phyloP scores from a whole-genome alignment of 2,113 vertebrate genomes.

The Microcebus griseorufus region DNA sequence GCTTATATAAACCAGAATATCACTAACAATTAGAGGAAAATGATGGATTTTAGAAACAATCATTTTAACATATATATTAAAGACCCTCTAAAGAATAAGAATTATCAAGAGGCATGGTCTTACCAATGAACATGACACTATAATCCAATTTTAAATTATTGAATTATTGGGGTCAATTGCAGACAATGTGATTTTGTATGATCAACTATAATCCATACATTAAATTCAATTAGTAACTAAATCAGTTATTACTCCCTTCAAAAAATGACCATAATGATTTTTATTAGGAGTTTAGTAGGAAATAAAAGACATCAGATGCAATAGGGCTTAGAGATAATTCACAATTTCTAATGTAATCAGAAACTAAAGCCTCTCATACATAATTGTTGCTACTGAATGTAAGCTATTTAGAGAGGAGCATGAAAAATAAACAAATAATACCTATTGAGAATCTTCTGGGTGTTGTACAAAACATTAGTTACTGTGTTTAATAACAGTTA shows the following conservation, averaged over 20 bases:
- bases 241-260: constrained; percentile 64
- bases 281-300: constrained; percentile 33
- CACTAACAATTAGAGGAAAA: not conserved
- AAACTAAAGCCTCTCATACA: not conserved
- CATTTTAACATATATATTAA: constrained; percentile 68
- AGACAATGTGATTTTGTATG: constrained; percentile 74
- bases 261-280: constrained; percentile 73
- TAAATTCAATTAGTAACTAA: constrained; percentile 77
- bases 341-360: no score
- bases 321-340: no score
- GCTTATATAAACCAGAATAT: constrained; percentile 18
- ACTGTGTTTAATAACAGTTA: not conserved
- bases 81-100: constrained; percentile 64
- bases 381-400: not conserved
- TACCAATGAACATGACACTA: constrained; percentile 37
- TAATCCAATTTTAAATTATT: constrained; percentile 79
- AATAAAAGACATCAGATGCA: constrained; percentile 41
- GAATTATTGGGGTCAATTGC: constrained; percentile 78
- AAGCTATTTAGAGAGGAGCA: not conserved
- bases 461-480: not conserved
- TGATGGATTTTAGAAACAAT: constrained; percentile 63
- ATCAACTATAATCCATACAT: constrained; percentile 78
- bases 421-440: not conserved
- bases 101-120: constrained; percentile 40
- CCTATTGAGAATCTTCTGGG: not conserved